These are phyloP conservation scores for Malurus cyaneus DNA, from an alignment of 2,113 vertebrate species.

Conservation along the genomic window DNA sequence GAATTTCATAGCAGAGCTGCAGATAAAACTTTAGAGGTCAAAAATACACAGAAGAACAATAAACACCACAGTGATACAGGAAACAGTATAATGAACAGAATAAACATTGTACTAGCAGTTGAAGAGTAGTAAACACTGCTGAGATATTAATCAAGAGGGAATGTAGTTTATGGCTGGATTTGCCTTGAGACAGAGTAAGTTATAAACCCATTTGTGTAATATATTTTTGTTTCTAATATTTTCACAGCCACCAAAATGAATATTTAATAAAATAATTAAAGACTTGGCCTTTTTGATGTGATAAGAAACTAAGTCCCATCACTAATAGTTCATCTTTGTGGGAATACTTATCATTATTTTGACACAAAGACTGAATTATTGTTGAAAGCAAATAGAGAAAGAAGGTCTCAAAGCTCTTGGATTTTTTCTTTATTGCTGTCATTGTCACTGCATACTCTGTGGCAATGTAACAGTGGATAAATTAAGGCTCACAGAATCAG, in stretches of 20 bases:
- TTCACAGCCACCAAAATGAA: conserved; percentile 71
- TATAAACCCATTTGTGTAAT: conserved; percentile 69
- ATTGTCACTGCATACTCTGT: conserved; percentile 51
- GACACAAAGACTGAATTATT: conserved; percentile 72
- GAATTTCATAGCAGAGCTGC: conserved; percentile 15
- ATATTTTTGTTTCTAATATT: conserved; percentile 72
- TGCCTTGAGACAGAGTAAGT: conserved; percentile 57
- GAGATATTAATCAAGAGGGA: conserved; percentile 70
- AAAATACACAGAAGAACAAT: conserved; percentile 73
- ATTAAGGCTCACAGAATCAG: conserved; percentile 53
- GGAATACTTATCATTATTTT: conserved; percentile 74
- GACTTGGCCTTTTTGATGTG: conserved; percentile 69
- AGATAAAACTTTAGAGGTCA: conserved; percentile 70
- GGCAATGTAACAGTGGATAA: conserved; percentile 59
- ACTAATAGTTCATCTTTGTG: conserved; percentile 69
- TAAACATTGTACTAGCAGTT: conserved; percentile 62
- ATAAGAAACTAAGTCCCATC: conserved; percentile 63
- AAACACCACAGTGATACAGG: conserved; percentile 62
- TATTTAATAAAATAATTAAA: conserved; percentile 78
- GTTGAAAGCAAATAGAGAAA: conserved; percentile 74
- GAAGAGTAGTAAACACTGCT: conserved; percentile 49
- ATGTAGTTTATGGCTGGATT: conserved; percentile 57
- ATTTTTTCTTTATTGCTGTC: conserved; percentile 66
- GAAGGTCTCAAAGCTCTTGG: conserved; percentile 57
- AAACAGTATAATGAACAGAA: conserved; percentile 70